Percentiles rank a stretch among this genome's conserved stretches.
Evolutionary conservation across 2,797 vertebrate genomes (phyloP).

Genomic region (Falco berigora): DNA sequence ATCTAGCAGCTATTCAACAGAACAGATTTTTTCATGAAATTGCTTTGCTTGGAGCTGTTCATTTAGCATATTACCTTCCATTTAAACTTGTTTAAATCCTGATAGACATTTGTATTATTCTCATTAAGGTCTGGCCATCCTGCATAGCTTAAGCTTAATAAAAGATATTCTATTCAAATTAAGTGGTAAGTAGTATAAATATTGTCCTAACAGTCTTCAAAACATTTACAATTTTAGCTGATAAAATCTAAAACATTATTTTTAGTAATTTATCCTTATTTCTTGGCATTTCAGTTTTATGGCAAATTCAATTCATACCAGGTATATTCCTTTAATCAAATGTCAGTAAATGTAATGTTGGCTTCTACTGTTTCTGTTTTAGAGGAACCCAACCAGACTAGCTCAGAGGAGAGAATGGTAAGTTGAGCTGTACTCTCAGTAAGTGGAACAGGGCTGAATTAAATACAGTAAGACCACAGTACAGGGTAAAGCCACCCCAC

Average conservation of each 20-base stretch:
- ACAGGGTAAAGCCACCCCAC: not conserved
- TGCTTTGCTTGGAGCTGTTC: constrained; percentile 29
- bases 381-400: constrained; percentile 20
- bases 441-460: not conserved
- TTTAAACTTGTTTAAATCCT: constrained; percentile 33
- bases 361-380: not conserved
- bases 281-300: not conserved
- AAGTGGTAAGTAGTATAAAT: not conserved
- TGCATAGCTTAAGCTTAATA: not conserved
- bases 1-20: constrained; percentile 25
- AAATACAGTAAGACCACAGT: not conserved
- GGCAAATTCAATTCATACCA: not conserved
- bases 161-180: constrained; percentile 14
- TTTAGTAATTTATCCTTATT: not conserved
- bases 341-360: not conserved
- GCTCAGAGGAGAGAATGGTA: not conserved
- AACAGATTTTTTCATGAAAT: constrained; percentile 16
- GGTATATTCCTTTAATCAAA: not conserved
- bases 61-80: constrained; percentile 19
- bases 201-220: not conserved
- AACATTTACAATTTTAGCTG: not conserved
- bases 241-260: not conserved
- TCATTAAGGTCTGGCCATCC: not conserved
- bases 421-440: not conserved
- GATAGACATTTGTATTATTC: constrained; percentile 9